Evolutionary conservation across 64 coral and sea anemone genomes (phyloP).

Genomic region (Stylophora pistillata): DNA sequence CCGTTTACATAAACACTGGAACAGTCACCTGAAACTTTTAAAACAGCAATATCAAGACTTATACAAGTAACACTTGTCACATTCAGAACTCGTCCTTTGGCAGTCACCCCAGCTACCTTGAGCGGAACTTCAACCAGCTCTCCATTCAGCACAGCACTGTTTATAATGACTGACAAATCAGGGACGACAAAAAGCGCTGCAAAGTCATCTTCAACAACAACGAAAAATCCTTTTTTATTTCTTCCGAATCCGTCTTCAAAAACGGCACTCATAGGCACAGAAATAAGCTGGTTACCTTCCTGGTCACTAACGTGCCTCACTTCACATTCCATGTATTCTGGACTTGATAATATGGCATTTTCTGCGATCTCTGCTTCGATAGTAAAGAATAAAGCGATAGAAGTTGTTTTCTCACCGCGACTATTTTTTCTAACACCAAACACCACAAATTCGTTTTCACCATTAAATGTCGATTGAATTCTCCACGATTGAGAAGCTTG

Average conservation of each 20-base stretch:
- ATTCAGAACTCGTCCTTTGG: conserved; percentile 12
- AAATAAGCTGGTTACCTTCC: conserved; percentile 4
- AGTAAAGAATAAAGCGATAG: neutral
- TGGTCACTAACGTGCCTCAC: conserved; percentile 5
- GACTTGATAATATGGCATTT: neutral
- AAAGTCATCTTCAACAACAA: conserved; percentile 7
- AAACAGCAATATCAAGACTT: conserved; percentile 26
- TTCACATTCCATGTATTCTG: conserved; percentile 14
- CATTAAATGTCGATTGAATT: conserved; percentile 20
- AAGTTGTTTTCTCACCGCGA: neutral
- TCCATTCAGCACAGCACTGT: conserved; percentile 55
- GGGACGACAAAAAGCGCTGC: conserved; percentile 38
- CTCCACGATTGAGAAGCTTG: conserved; percentile 7
- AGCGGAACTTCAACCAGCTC: conserved; percentile 21
- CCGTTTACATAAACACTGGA: conserved; percentile 56
- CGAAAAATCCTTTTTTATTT: conserved; percentile 18
- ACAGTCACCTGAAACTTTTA: conserved; percentile 47
- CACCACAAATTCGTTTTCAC: neutral
- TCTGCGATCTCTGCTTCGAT: neutral
- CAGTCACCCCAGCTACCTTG: conserved; percentile 17
- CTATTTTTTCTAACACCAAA: neutral
- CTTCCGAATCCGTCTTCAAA: conserved; percentile 39
- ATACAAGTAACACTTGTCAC: conserved; percentile 21
- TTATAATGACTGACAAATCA: conserved; percentile 33
- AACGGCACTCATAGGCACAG: neutral